Conservation (phyloP, 2,797 vertebrate genomes). For the Oreonectes daqikongensis region DNA sequence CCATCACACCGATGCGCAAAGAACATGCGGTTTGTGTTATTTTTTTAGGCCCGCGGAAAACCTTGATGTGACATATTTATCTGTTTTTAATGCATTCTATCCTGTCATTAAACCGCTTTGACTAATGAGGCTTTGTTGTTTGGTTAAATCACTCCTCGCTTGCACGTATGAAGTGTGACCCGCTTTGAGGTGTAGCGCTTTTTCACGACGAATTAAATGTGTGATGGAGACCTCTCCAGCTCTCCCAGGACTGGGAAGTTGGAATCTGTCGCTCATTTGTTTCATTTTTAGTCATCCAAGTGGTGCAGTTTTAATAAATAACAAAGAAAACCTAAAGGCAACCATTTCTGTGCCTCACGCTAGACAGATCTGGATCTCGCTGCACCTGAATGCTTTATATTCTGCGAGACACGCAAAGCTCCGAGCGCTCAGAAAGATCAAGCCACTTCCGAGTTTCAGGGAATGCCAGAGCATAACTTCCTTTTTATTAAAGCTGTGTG, state of each 20-base stretch:
- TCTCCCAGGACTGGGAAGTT: conserved; percentile 44
- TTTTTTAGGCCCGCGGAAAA: conserved; percentile 36
- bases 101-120: conserved; percentile 38
- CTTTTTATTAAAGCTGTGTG: background rate
- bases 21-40: conserved; percentile 40
- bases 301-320: conserved; percentile 31
- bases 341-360: conserved; percentile 16
- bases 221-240: conserved; percentile 37
- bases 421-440: conserved; percentile 57
- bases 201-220: conserved; percentile 33
- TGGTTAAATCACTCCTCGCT: conserved; percentile 41
- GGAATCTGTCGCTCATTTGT: conserved; percentile 40
- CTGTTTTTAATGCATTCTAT: conserved; percentile 37
- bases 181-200: conserved; percentile 36
- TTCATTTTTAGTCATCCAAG: conserved; percentile 38
- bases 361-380: conserved; percentile 14
- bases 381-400: conserved; percentile 28
- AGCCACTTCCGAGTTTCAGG: conserved; percentile 63
- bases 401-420: conserved; percentile 8
- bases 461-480: conserved; percentile 29
- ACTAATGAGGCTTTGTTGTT: conserved; percentile 49
- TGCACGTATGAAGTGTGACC: conserved; percentile 26
- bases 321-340: conserved; percentile 33
- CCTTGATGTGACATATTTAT: conserved; percentile 51
- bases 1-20: conserved; percentile 37